These are phyloP conservation scores for Casuarius casuarius DNA, from an alignment of 2,113 vertebrate species.

Conservation along the genomic window DNA sequence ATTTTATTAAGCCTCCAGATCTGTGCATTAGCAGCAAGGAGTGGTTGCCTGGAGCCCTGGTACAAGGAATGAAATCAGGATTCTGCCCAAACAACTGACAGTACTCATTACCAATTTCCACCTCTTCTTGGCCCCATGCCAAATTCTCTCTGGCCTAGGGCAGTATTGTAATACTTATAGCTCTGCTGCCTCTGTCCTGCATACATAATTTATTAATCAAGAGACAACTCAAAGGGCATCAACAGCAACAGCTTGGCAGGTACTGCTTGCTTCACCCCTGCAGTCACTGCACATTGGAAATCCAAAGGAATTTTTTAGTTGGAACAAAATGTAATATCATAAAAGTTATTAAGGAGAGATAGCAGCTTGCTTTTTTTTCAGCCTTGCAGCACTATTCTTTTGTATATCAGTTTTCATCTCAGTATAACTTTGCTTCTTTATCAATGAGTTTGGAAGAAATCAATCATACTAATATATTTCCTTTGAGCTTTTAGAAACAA, in stretches of 20 bases:
- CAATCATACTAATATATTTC: background rate
- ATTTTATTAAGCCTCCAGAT: rapidly evolving
- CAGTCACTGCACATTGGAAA: background rate
- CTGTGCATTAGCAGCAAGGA: rapidly evolving
- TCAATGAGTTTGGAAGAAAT: background rate
- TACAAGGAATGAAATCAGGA: background rate
- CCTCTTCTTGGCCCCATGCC: background rate
- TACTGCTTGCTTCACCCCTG: background rate
- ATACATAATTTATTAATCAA: background rate
- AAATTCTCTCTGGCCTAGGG: background rate
- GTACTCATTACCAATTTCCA: background rate
- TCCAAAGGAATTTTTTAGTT: background rate
- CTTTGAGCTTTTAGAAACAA: background rate
- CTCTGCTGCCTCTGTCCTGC: background rate
- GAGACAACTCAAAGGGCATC: background rate
- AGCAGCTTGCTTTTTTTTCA: background rate
- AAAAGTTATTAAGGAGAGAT: background rate
- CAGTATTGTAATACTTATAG: background rate
- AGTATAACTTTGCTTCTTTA: background rate
- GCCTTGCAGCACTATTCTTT: background rate
- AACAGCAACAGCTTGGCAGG: background rate
- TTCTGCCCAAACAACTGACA: background rate
- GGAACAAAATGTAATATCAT: background rate
- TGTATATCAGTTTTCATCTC: background rate
- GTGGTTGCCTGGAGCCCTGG: background rate